Evolutionary conservation across 2,113 vertebrate species (phyloP), one percentile per base, ranked within the genome.

Genomic region (Ciconia stormi): DNA sequence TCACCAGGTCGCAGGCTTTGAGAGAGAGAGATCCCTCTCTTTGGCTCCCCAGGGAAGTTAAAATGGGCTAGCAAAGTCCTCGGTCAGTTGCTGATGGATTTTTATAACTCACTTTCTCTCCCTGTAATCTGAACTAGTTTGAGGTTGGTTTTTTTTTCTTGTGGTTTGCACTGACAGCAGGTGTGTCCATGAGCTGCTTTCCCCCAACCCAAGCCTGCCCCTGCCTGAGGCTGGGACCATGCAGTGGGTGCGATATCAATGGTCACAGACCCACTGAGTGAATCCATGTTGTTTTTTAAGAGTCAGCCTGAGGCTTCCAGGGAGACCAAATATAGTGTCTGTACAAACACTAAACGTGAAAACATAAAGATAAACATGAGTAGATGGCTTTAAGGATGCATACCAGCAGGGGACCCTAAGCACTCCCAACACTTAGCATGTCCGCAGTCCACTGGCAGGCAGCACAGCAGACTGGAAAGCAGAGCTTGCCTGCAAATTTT

Each of bases 191-290:
- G 27, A 80, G 73, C 13, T 76, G 32, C 11, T 61, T 50, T 71
- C 8, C 21, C 40, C 13, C 13, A 86, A 21, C 29, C 9, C 14
- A 26, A 86, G 42, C 18, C 47, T 25, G 4, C 9, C 21, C 12
- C 15, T 52, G 17, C 49, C 47, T n/a, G 19, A 61, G 55, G 46
- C 69, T n/a, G 42, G 66, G 59, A 61, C 11, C 36, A 8, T 3
- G 16, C 40, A 12, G 26, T 10, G 38, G 13, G 19, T 50, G n/a
- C 23, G 42, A 2, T 4, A 21, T 7, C 70, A 56, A 0, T 25
- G 55, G 52, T 42, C 44, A 56, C 38, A 83, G 49, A 62, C 10
- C 44, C 27, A 12, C 40, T 11, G 50, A 27, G 7, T 44, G n/a
- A 87, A 58, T 58, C 29, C 32, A 38, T 8, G 8, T 10, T 49